Conservation (phyloP, 2,888 invertebrate genomes). For the Hydraecia micacea region DNA sequence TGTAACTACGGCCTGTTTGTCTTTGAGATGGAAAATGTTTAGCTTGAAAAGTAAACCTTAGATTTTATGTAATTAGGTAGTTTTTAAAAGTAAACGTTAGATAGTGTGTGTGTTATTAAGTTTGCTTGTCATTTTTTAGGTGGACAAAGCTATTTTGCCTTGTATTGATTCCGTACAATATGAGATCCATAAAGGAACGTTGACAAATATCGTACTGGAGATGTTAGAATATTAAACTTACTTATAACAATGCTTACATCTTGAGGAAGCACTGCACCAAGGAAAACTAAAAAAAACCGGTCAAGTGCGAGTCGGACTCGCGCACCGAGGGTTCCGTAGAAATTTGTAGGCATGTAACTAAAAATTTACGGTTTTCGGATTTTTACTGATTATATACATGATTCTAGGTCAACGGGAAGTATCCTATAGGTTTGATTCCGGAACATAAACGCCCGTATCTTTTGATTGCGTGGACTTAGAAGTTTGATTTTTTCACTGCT, state of each 20-base stretch:
- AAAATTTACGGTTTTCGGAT: too few relatives aligned
- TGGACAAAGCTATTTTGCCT: not conserved
- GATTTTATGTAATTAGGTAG: not conserved
- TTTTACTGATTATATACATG: too few relatives aligned
- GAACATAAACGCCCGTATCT: too few relatives aligned
- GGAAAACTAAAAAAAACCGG: not conserved
- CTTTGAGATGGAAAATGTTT: constrained; percentile 17
- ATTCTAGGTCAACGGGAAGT: too few relatives aligned
- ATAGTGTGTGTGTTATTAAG: not conserved
- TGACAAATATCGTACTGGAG: too few relatives aligned
- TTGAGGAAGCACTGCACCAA: not conserved
- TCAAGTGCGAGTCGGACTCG: too few relatives aligned
- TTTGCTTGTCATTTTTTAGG: not conserved
- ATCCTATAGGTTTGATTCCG: too few relatives aligned
- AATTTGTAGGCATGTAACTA: too few relatives aligned
- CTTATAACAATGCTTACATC: not conserved
- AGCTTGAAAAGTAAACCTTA: not conserved
- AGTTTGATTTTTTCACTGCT: too few relatives aligned
- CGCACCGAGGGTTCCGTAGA: too few relatives aligned
- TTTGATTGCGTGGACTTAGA: too few relatives aligned
- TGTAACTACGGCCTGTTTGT: constrained; percentile 19
- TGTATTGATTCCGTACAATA: not conserved
- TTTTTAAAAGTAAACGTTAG: not conserved
- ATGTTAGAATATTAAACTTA: not conserved
- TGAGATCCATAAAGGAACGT: too few relatives aligned